Evolutionary conservation across 1,140 invertebrate genomes (phyloP).

Genomic region (Tetramorium parvispinum): DNA sequence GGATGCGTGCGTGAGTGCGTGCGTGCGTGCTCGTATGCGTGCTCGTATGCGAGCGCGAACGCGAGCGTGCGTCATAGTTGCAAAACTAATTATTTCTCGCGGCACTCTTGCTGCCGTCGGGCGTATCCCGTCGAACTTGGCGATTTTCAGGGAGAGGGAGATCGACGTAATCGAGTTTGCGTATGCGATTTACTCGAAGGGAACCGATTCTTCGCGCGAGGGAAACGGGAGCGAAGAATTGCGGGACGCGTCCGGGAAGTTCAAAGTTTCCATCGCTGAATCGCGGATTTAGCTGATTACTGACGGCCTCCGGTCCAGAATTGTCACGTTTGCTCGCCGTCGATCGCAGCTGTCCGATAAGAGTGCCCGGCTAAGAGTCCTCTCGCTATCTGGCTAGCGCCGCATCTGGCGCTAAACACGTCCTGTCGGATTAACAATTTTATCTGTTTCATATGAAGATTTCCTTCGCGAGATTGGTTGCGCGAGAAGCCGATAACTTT

Average conservation of each 20-base stretch:
- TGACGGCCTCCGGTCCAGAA: not conserved
- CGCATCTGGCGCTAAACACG: not conserved
- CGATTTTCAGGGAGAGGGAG: slow-evolving; percentile 18
- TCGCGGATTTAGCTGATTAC: slow-evolving; percentile 34
- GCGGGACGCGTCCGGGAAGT: not conserved
- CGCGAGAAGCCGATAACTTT: not conserved
- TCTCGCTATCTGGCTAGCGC: slow-evolving; percentile 28
- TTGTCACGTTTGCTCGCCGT: not conserved
- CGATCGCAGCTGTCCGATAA: slow-evolving; percentile 36
- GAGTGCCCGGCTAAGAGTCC: not conserved
- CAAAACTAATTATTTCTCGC: slow-evolving; percentile 58
- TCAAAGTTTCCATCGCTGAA: not conserved
- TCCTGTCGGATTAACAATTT: slow-evolving; percentile 29
- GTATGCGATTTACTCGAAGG: slow-evolving; percentile 12
- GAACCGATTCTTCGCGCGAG: not conserved
- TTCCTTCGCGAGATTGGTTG: not conserved
- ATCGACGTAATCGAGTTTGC: slow-evolving; percentile 26
- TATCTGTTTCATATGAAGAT: slow-evolving; percentile 13
- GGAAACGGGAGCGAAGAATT: slow-evolving; percentile 12
- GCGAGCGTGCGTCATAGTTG: slow-evolving; percentile 43
- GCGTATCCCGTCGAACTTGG: slow-evolving; percentile 25
- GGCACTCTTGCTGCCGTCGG: slow-evolving; percentile 29
- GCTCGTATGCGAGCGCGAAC: not conserved
- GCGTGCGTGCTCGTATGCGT: not conserved
- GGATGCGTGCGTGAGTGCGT: slow-evolving; percentile 29